Evolutionary conservation across 2,797 vertebrate species (phyloP).

Genomic region (Chelon labrosus): DNA sequence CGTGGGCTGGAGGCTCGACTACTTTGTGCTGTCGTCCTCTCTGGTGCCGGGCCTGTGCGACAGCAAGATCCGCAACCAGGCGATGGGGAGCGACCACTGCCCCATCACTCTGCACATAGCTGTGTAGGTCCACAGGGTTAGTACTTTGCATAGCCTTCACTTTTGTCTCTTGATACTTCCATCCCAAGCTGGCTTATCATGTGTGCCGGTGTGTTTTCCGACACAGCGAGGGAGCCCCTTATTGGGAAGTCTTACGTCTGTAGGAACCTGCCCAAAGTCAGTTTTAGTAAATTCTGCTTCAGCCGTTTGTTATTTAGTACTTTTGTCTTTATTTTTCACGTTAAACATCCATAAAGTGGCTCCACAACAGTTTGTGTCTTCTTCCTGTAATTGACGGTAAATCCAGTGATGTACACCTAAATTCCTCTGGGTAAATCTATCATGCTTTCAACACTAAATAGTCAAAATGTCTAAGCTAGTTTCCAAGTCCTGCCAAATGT

Average conservation of each 20-base stretch:
- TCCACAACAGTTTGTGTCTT: background rate
- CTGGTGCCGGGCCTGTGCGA: conserved; percentile 89
- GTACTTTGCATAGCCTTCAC: background rate
- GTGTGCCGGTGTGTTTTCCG: conserved; percentile 5
- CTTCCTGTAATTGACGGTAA: conserved; percentile 30
- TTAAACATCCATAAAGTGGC: conserved; percentile 11
- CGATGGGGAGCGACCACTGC: conserved; percentile 93
- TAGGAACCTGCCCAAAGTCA: conserved; percentile 2
- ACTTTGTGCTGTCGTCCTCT: conserved; percentile 89
- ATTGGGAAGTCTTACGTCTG: background rate
- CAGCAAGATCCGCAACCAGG: conserved; percentile 91
- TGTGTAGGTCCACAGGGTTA: conserved; percentile 71
- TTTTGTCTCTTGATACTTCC: conserved; percentile 13
- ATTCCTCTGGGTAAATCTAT: conserved; percentile 7
- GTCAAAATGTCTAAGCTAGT: conserved; percentile 49
- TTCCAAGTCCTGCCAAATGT: conserved; percentile 5
- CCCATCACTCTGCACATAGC: conserved; percentile 90
- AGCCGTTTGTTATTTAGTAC: conserved; percentile 12
- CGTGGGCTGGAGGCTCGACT: conserved; percentile 94
- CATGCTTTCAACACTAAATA: conserved; percentile 56
- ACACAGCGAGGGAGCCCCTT: background rate
- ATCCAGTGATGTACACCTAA: background rate
- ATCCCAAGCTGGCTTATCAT: background rate
- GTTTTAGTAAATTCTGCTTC: conserved; percentile 21
- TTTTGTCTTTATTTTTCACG: background rate